These are phyloP conservation scores for Lordiphosa collinella DNA, from an alignment of 1,140 invertebrate species.

Conservation along the genomic window DNA sequence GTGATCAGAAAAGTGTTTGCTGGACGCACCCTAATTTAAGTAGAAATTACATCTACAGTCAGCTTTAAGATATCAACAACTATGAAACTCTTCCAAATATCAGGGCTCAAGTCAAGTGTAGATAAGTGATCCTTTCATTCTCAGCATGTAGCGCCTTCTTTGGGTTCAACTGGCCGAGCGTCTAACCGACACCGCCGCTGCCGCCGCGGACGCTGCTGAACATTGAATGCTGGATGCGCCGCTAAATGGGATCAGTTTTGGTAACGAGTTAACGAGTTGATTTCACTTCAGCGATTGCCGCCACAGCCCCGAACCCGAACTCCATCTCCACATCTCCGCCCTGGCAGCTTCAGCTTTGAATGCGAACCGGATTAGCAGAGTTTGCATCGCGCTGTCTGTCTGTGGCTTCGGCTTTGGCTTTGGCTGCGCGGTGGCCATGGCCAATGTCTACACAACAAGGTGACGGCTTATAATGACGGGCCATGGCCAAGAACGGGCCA, in stretches of 20 bases:
- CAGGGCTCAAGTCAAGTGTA: too few species aligned
- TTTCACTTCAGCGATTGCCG: slow-evolving; percentile 77
- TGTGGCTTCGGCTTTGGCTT: slow-evolving; percentile 17
- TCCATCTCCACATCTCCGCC: neutral
- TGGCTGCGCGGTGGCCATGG: slow-evolving; percentile 67
- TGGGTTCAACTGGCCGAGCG: slow-evolving; percentile 18
- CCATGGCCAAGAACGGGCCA: slow-evolving; percentile 47
- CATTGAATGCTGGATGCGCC: slow-evolving; percentile 40
- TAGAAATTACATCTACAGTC: too few species aligned
- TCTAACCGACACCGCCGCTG: slow-evolving; percentile 37
- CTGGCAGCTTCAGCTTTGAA: neutral
- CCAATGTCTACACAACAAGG: slow-evolving; percentile 76
- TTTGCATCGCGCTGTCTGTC: slow-evolving; percentile 25
- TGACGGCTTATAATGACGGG: slow-evolving; percentile 75
- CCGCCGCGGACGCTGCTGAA: slow-evolving; percentile 21
- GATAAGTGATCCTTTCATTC: too few species aligned
- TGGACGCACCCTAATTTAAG: too few species aligned
- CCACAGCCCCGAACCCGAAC: slow-evolving; percentile 32
- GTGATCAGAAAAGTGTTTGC: too few species aligned
- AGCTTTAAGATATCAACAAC: too few species aligned
- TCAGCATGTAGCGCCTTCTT: slow-evolving; percentile 39
- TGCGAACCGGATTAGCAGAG: slow-evolving; percentile 68
- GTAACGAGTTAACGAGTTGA: slow-evolving; percentile 79
- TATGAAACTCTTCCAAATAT: too few species aligned
- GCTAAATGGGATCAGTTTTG: slow-evolving; percentile 78